Evolutionary conservation across 1,140 invertebrate species (phyloP).

Genomic region (Drosophila nigromelanica): DNA sequence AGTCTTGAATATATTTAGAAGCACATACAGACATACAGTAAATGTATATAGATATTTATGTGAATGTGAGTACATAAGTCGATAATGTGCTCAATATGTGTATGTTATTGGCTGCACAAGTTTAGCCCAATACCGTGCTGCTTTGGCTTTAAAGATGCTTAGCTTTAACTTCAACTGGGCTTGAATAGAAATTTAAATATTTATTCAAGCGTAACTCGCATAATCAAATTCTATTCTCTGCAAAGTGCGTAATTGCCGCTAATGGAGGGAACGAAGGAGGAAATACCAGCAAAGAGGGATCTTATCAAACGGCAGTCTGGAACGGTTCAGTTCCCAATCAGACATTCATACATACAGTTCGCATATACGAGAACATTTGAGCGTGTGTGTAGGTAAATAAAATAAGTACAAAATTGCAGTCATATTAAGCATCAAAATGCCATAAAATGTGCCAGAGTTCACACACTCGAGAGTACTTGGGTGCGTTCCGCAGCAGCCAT

Average conservation of each 20-base stretch:
- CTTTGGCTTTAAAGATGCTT: slow-evolving; percentile 37
- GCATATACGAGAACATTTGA: slow-evolving; percentile 17
- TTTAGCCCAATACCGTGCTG: slow-evolving; percentile 6
- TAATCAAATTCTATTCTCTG: slow-evolving; percentile 65
- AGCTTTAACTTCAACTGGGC: slow-evolving; percentile 6
- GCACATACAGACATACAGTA: neutral
- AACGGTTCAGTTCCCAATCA: slow-evolving; percentile 42
- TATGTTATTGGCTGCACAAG: neutral
- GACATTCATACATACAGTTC: slow-evolving; percentile 38
- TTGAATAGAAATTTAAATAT: slow-evolving; percentile 44
- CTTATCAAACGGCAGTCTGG: slow-evolving; percentile 7
- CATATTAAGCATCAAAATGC: slow-evolving; percentile 76
- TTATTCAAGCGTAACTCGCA: slow-evolving; percentile 34
- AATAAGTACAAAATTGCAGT: slow-evolving; percentile 74
- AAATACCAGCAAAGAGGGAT: neutral
- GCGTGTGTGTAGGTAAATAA: slow-evolving; percentile 51
- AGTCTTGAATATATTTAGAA: slow-evolving; percentile 19
- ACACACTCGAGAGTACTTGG: slow-evolving; percentile 69
- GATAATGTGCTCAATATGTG: slow-evolving; percentile 24
- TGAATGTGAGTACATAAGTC: slow-evolving; percentile 31
- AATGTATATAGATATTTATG: slow-evolving; percentile 22
- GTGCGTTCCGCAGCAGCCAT: slow-evolving; percentile 50
- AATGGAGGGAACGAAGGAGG: slow-evolving; percentile 35
- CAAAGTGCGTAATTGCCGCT: slow-evolving; percentile 67
- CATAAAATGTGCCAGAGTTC: slow-evolving; percentile 64